Base-by-base conservation (phyloP, 2,797 vertebrate species). In the Crax fasciolata region DNA sequence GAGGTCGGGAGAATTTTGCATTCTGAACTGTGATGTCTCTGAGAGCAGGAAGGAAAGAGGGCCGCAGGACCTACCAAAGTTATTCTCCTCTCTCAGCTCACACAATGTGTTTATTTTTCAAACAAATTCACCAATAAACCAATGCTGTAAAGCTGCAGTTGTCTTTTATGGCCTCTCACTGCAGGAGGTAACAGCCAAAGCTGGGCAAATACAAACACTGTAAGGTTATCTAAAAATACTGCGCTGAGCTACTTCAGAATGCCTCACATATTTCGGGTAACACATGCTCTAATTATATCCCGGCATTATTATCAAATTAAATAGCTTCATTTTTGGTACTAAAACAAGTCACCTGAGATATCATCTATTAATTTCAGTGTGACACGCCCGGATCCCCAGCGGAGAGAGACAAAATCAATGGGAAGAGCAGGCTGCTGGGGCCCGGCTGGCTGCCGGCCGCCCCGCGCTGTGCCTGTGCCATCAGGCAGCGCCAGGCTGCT, bases 201-300 rank as follows among this genome's bases (percentile, higher is more conserved):
- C 30, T 89, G 46, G 58, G 44, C 89, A 96, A 93, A 96, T 39
- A 52, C 46, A 79, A 95, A 78, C 74, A 70, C 81, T 89, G 35
- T 35, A 63, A 95, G 94, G 95, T 95, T 85, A 92, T 89, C 85
- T 93, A 93, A 95, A 96, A 97, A 96, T 93, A 92, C 49, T 76
- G 70, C 70, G n/a, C 74, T 89, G 89, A 90, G 87, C 87, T 93
- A 95, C 92, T 94, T 95, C 73, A 73, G 83, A 92, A 92, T 87
- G 68, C 57, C 90, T 93, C 32, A 70, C 78, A 87, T 91, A 95
- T 93, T 91, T 78, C 51, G 49, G 77, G 89, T 77, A 83, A 91
- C 82, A 81, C 51, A 91, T 94, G 92, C 80, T 93, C 92, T 87
- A 95, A 95, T 95, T 95, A 95, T 83, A 93, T 32, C 4, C 5